Evolutionary conservation across 2,113 vertebrate species (phyloP).

Genomic region (Eptesicus fuscus): DNA sequence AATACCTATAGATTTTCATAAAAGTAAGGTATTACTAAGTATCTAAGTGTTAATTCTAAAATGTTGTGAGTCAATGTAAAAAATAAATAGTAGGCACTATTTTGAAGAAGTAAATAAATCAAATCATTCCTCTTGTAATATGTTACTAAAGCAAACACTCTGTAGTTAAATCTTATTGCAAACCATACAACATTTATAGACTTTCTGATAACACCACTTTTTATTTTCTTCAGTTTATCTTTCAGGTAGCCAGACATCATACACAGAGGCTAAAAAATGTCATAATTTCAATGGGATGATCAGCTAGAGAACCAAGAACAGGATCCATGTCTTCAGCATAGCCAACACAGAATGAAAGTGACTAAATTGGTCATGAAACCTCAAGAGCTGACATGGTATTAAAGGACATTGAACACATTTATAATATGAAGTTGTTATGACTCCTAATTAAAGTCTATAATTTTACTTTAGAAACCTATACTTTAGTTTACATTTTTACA

Average conservation of each 20-base stretch:
- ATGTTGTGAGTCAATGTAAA: not conserved
- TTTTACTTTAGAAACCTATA: not conserved
- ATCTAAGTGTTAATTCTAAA: not conserved
- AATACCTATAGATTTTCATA: not conserved
- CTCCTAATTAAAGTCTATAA: not conserved
- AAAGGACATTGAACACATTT: not conserved
- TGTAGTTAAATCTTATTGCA: not conserved
- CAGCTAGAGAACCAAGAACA: not conserved
- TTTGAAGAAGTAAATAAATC: not conserved
- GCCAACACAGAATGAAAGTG: not conserved
- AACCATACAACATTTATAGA: not conserved
- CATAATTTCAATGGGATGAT: not conserved
- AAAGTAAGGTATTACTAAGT: not conserved
- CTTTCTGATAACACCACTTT: not conserved
- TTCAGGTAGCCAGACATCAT: not conserved
- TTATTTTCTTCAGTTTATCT: slow-evolving; percentile 1
- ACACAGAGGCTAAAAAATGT: not conserved
- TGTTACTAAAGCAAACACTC: slow-evolving; percentile 7
- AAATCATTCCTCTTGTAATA: not conserved
- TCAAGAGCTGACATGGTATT: not conserved
- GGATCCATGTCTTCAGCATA: not conserved
- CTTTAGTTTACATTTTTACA: not conserved
- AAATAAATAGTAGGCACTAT: not conserved
- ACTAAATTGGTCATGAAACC: not conserved
- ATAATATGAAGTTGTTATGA: not conserved